Base-by-base conservation (phyloP, 2,113 vertebrate species). In the Telmatochromis sp. region DNA sequence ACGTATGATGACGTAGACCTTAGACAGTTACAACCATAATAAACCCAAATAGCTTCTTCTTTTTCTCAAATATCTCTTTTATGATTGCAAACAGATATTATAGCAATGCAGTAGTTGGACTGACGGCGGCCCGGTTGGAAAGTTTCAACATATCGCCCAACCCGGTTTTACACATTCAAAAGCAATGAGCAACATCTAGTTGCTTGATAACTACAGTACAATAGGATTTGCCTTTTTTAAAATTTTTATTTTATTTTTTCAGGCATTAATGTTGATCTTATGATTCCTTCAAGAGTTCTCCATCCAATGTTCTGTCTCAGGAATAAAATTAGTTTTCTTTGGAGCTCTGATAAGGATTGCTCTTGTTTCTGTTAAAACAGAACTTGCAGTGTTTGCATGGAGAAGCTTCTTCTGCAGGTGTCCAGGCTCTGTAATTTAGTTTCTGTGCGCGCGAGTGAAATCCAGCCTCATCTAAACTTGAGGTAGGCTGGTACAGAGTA, bases 401-500 rank as follows among this genome's bases (percentile, higher is more conserved):
- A 85, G 42, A 57, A 7, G 33, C 14, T 19, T 53, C 82, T 19
- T 45, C 11, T 40, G 15, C 9, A 50, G 15, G 50, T 19, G 33
- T 87, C 60, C 73, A 23, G 6, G 54, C 33, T 83, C 60, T 11
- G 9, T 9, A 40, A 31, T 33, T 71, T 7, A 28, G 21, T 81
- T 42, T 88, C 82, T 7, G 6, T 57, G 82, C 15, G 58, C 5
- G 7, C 3, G 23, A 57, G 47, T 17, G 7, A 86, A 4, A 65
- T 10, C 58, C 75, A 23, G 87, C 89, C 87, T 95, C 92, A 95
- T 87, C 86, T 91, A 10, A 98, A 95, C 87, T 92, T 97, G 88
- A 99, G 95, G 93, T 98, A 98, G 0, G 96, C 92, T 4, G 99
- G 98, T 10, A 95, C 94, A 2, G 98, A 97, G 94, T 99, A 99